Evolutionary conservation across 1,140 invertebrate genomes (phyloP).

Genomic region (Amphibalanus amphitrite): DNA sequence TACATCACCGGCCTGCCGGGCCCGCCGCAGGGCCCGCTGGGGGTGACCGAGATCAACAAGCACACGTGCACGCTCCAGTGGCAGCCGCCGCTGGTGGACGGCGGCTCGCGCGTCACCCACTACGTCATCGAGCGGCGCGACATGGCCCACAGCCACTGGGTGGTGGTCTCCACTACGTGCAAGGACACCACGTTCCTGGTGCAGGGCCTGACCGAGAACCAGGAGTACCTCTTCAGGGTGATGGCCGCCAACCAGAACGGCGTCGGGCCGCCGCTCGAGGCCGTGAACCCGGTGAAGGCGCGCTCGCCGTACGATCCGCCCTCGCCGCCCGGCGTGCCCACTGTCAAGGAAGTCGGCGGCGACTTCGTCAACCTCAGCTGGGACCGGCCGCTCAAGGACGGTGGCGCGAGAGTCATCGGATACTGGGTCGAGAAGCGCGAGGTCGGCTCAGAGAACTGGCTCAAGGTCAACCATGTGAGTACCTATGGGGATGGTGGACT

Average conservation of each 20-base stretch:
- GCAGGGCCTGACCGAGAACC: constrained; percentile 83
- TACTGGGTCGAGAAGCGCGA: constrained; percentile 95
- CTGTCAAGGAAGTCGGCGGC: constrained; percentile 81
- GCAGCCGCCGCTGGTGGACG: constrained; percentile 81
- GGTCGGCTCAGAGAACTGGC: constrained; percentile 71
- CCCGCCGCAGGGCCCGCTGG: constrained; percentile 79
- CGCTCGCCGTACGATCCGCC: constrained; percentile 92
- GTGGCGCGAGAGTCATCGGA: constrained; percentile 84
- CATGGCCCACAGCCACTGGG: constrained; percentile 51
- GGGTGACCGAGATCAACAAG: constrained; percentile 69
- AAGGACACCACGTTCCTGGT: constrained; percentile 71
- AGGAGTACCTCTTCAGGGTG: constrained; percentile 92
- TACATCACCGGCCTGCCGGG: constrained; percentile 53
- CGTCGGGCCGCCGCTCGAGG: constrained; percentile 75
- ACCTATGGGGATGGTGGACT: no score
- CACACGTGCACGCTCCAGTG: constrained; percentile 73
- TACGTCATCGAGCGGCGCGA: constrained; percentile 86
- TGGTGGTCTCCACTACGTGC: constrained; percentile 61
- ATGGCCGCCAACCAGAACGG: constrained; percentile 96
- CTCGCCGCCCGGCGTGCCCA: constrained; percentile 71
- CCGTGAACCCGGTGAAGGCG: constrained; percentile 74
- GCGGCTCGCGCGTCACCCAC: constrained; percentile 70
- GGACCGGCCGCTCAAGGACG: constrained; percentile 83
- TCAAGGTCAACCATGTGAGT: constrained; percentile 57
- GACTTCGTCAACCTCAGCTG: constrained; percentile 96